These are phyloP conservation scores for Drosophila oshimai DNA, from an alignment of 1,140 invertebrate species.

Conservation along the genomic window DNA sequence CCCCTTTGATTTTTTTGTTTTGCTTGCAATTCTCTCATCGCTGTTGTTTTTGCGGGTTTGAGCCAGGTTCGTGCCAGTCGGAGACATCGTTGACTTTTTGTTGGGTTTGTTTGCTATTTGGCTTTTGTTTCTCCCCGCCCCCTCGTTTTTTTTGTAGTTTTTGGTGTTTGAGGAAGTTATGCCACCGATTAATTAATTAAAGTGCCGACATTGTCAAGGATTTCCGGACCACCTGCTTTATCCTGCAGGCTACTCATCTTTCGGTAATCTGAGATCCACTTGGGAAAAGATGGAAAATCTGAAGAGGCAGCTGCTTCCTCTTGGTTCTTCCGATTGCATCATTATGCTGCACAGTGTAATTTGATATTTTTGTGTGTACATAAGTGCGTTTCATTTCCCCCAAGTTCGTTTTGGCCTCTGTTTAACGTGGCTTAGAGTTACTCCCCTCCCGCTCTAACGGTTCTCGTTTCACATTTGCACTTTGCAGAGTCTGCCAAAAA, in stretches of 20 bases:
- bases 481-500: constrained; percentile 45
- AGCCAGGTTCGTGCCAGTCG: constrained; percentile 62
- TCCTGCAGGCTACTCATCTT: constrained; percentile 13
- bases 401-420: constrained; percentile 59
- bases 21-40: constrained; percentile 13
- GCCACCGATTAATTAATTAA: constrained; percentile 8
- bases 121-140: constrained; percentile 6
- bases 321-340: constrained; percentile 20
- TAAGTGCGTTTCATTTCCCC: constrained; percentile 25
- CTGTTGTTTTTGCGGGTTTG: constrained; percentile 32
- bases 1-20: background rate
- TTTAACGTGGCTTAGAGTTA: constrained; percentile 54
- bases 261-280: constrained; percentile 30
- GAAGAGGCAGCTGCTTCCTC: constrained; percentile 31
- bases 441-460: background rate
- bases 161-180: constrained; percentile 27
- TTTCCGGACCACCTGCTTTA: constrained; percentile 40
- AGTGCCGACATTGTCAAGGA: constrained; percentile 3
- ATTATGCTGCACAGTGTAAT: constrained; percentile 45
- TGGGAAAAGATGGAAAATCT: constrained; percentile 31
- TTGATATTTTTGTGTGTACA: constrained; percentile 45
- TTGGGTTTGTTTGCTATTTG: constrained; percentile 28
- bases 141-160: constrained; percentile 4
- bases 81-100: constrained; percentile 58
- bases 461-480: constrained; percentile 17